These are phyloP conservation scores for Andrena chrysosceles DNA, from an alignment of 2,888 invertebrate species.

Conservation along the genomic window DNA sequence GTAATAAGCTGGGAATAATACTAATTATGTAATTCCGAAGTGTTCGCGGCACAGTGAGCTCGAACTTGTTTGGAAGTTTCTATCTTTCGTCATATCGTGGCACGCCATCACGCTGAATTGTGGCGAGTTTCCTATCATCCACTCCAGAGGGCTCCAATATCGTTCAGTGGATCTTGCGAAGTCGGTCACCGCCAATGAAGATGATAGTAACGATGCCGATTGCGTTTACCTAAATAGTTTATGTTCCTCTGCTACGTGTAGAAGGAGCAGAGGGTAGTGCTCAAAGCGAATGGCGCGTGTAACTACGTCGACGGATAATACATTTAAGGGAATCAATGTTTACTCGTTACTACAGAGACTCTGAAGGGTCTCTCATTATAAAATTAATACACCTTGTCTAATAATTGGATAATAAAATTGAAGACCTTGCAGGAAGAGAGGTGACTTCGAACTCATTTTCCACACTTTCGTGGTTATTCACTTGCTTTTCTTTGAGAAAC, in stretches of 20 bases:
- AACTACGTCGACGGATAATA: background rate
- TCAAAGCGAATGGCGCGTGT: background rate
- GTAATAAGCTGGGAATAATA: background rate
- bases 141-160: conserved; percentile 1
- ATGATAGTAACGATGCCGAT: conserved; percentile 7
- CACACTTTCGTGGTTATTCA: too few relatives aligned
- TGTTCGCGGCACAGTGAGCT: background rate
- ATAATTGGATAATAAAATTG: too few relatives aligned
- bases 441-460: too few relatives aligned
- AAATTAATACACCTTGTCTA: too few relatives aligned
- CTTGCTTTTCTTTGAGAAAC: too few relatives aligned
- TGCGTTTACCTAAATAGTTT: background rate
- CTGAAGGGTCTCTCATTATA: too few relatives aligned
- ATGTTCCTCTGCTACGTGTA: background rate
- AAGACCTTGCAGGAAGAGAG: too few relatives aligned
- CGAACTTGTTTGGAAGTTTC: conserved; percentile 14
- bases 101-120: background rate
- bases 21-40: conserved; percentile 30
- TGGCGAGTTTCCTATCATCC: background rate
- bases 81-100: conserved; percentile 4
- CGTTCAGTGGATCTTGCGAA: conserved; percentile 10
- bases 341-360: background rate
- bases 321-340: background rate
- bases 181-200: conserved; percentile 15
- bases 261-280: background rate